Evolutionary conservation across 2,113 vertebrate genomes (phyloP), one percentile per base, ranked within the genome.

Genomic region (Anhinga rufa): DNA sequence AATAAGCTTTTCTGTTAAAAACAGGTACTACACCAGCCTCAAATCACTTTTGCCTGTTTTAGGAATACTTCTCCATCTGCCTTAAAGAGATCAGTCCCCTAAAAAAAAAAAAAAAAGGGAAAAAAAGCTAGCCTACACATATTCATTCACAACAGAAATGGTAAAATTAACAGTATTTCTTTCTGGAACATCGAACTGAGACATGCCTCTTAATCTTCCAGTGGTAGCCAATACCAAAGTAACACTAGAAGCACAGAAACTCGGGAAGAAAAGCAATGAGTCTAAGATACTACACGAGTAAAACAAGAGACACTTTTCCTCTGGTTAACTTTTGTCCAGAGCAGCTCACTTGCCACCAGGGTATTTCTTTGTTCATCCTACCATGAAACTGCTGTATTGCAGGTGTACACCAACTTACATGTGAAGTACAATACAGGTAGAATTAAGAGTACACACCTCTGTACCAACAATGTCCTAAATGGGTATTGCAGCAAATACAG

Each of bases 11-110:
- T 76, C 40, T 75, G 42, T 79, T 85, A 90, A 54, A 66, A 92
- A 44, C 46, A 80, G 15, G 76, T 88, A 94, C 42, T 89, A 93
- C 15, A 92, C 91, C 88, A 85, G 87, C 68, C 92, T 93, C 94
- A 82, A 72, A 96, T 92, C 92, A 96, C 96, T 97, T 97, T 90
- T 90, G 54, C 42, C 51, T 60, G 16, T 65, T 93, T 76, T 14
- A 84, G 46, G 21, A 92, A 46, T 57, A 69, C 15, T 46, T 72
- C 34, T 48, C 16, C 14, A 60, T 46, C 14, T 4, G 5, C 17
- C n/a, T 68, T 66, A 44, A 28, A 75, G 26, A 80, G 28, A 70
- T 36, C 25, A 21, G 5, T 58, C 13, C 3, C 13, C 22, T 6
- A 40, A 10, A 44, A 49, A 9, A 58, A 29, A 14, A 52, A 65